Evolutionary conservation across 92 coral and sea anemone species (phyloP).

Genomic region (Phenganax stokvisi): DNA sequence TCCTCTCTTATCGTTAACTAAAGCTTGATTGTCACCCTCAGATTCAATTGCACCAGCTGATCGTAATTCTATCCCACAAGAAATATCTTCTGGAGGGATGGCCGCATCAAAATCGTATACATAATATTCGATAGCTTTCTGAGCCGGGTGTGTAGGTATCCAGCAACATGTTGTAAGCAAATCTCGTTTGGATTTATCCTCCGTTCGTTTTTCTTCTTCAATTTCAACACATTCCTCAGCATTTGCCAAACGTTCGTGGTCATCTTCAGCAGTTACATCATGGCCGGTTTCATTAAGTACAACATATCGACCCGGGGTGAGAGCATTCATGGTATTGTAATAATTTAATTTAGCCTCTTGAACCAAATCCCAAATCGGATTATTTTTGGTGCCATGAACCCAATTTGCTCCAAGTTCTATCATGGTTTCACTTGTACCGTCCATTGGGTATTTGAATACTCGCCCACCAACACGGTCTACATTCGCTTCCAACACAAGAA

Average conservation of each 20-base stretch:
- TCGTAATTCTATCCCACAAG: neutral
- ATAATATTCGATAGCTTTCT: neutral
- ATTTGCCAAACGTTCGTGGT: neutral
- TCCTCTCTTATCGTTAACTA: neutral
- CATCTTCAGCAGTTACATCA: neutral
- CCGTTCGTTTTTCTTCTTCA: neutral
- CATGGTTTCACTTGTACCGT: too few relatives aligned
- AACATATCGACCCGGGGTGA: neutral
- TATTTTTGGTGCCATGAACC: neutral
- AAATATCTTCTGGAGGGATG: neutral
- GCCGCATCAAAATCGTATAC: neutral
- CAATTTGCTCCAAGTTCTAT: neutral
- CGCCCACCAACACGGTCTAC: too few relatives aligned
- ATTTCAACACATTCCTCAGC: neutral
- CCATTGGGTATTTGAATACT: too few relatives aligned
- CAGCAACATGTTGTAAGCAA: neutral
- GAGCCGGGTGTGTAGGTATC: neutral
- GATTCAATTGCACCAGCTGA: neutral
- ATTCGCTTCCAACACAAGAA: too few relatives aligned
- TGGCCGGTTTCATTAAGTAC: neutral
- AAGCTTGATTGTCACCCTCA: neutral
- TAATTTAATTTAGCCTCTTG: neutral
- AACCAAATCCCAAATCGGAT: neutral
- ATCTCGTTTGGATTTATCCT: neutral
- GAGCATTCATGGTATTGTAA: neutral